phyloP scores from a whole-genome alignment of 1,140 invertebrate genomes.

The Nymphalis io region DNA sequence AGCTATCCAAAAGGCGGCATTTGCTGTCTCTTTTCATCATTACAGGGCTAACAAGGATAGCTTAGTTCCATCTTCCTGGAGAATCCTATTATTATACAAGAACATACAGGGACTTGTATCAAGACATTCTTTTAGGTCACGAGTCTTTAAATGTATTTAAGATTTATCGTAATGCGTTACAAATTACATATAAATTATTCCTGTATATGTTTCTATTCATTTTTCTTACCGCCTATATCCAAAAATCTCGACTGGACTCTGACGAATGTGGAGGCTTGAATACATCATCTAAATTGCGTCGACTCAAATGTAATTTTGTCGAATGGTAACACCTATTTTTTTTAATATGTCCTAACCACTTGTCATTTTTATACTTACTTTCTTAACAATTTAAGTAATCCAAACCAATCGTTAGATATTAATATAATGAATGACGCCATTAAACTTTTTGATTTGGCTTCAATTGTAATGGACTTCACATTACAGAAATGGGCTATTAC shows the following conservation, averaged over 20 bases:
- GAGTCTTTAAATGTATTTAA: not conserved
- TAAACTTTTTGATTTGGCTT: not conserved
- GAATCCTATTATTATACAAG: conserved; percentile 22
- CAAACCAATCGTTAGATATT: not conserved
- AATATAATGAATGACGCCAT: not conserved
- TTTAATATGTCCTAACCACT: not conserved
- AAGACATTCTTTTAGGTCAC: conserved; percentile 10
- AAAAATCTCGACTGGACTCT: too few relatives aligned
- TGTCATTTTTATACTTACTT: not conserved
- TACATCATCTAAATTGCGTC: too few relatives aligned
- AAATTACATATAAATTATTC: too few relatives aligned
- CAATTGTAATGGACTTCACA: not conserved
- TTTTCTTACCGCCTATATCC: too few relatives aligned
- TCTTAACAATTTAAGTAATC: not conserved
- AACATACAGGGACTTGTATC: conserved; percentile 1
- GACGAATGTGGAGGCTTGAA: too few relatives aligned
- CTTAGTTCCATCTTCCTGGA: conserved; percentile 1
- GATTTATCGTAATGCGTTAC: too few relatives aligned
- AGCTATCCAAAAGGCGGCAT: conserved; percentile 11
- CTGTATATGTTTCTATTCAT: too few relatives aligned
- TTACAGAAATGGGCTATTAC: conserved; percentile 4
- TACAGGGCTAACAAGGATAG: conserved; percentile 1
- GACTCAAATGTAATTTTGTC: too few relatives aligned
- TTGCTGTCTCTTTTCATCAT: conserved; percentile 7
- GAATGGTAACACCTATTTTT: not conserved